Base-by-base conservation (phyloP, 2,888 invertebrate genomes). In the Craniophora ligustri region DNA sequence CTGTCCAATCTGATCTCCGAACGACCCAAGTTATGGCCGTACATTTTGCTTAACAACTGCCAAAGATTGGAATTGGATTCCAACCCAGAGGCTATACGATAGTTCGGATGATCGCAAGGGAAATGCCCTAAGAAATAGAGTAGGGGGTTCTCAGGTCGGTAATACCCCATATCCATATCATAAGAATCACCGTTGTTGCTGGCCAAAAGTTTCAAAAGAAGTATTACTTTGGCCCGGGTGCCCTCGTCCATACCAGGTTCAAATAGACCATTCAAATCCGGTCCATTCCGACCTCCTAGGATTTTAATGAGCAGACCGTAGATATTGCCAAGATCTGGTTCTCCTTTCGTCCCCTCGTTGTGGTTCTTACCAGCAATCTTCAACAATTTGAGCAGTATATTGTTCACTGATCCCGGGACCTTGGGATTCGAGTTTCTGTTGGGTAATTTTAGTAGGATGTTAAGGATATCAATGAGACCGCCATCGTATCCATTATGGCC, bases 51-150 rank as follows among this genome's bases (percentile, higher is more conserved):
- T 23, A 65, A 31, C 5, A 65, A 11, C 19, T 67, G 56, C 62
- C 62, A 67, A 3, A 65, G 28, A 10, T 56, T 54, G 3, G 67
- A 31, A 6, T 14, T 28, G 4, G 56, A 38, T 14, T 49, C 41
- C 28, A 41, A 36, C 6, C 42, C 68, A 19, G 51, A 39, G 31
- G 44, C 5, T 18, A 42, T 34, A n/a, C 28, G 46, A 16, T 47
- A 47, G 38, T 50, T 67, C n/a, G 67, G 44, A 21, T 62, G 57
- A 13, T 67, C 67, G 14, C 68, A 67, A 26, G 67, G 67, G 46
- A 63, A 68, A 13, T 68, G 68, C 0, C 68, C 67, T 14, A 67
- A 28, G 51, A 67, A 63, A 19, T 67, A 63, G 0, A 67, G 18
- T 15, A 67, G 23, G 7, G 66, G 67, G n/a, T 67, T 68, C 7